Percentiles rank a stretch among this genome's conserved stretches.
Conservation (phyloP, 2,113 vertebrate species). For the Campylomormyrus numenius region DNA sequence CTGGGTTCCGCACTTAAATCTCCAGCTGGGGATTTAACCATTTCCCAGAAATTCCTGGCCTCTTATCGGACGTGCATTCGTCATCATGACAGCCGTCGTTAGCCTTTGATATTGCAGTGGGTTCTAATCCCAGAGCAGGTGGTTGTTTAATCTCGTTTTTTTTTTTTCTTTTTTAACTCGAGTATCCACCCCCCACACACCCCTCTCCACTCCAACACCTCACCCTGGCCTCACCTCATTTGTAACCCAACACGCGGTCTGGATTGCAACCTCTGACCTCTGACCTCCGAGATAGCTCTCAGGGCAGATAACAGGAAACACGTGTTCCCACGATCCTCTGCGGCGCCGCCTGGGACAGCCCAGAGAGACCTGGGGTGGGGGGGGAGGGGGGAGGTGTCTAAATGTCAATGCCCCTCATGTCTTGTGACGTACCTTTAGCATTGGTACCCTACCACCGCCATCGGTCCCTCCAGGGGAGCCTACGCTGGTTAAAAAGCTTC, state of each 20-base stretch:
- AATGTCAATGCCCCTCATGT: neutral
- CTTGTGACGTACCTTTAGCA: neutral
- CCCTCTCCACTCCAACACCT: neutral
- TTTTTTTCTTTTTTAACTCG: neutral
- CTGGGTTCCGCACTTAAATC: neutral
- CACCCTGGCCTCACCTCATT: neutral
- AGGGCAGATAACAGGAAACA: constrained; percentile 18
- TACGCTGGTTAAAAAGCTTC: neutral
- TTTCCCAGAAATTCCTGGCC: neutral
- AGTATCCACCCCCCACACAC: neutral
- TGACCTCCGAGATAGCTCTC: neutral
- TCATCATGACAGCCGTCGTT: neutral
- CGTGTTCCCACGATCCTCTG: constrained; percentile 10
- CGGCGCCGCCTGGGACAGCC: neutral
- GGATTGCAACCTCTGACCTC: neutral
- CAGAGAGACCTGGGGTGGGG: neutral
- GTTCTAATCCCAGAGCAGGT: neutral
- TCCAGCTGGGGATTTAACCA: neutral
- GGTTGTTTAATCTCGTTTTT: neutral
- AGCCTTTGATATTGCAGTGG: neutral
- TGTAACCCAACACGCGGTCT: constrained; percentile 17
- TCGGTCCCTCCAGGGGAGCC: neutral
- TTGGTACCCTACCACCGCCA: neutral
- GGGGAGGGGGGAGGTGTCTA: neutral
- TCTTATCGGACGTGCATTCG: neutral